These are phyloP conservation scores for Pholis gunnellus DNA, from an alignment of 2,113 vertebrate species.

Conservation along the genomic window DNA sequence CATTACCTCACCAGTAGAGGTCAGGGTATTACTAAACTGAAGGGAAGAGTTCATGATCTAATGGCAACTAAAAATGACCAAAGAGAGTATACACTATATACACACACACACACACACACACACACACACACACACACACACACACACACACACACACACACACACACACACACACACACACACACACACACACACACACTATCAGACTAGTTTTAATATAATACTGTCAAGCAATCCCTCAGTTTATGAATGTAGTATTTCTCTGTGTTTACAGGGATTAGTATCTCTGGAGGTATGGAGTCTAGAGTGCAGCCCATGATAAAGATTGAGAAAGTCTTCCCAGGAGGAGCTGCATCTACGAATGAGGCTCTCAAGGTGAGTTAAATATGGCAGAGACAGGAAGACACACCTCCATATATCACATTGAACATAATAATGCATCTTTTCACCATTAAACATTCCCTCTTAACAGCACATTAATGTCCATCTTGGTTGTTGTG, in stretches of 20 bases:
- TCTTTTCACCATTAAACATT: not conserved
- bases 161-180: too few relatives aligned
- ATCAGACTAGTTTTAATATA: not conserved
- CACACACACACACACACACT: not conserved
- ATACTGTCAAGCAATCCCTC: not conserved
- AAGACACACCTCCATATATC: not conserved
- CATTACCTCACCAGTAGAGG: conserved; percentile 72
- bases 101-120: too few relatives aligned
- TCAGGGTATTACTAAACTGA: conserved; percentile 59
- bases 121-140: too few relatives aligned
- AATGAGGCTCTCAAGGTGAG: conserved; percentile 90
- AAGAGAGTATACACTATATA: not conserved
- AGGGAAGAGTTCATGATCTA: conserved; percentile 7
- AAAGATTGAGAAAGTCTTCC: conserved; percentile 98
- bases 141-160: too few relatives aligned
- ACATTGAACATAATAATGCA: not conserved
- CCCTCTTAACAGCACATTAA: not conserved
- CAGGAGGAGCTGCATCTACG: conserved; percentile 93
- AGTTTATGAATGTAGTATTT: not conserved
- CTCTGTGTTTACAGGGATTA: conserved; percentile 87
- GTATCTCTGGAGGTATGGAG: conserved; percentile 95
- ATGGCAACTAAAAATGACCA: not conserved
- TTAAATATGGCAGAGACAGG: not conserved
- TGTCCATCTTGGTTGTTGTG: not conserved
- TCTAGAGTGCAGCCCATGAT: conserved; percentile 94